Evolutionary conservation across 2,113 vertebrate genomes (phyloP), one percentile per base, ranked within the genome.

Genomic region (Pristiophorus japonicus): DNA sequence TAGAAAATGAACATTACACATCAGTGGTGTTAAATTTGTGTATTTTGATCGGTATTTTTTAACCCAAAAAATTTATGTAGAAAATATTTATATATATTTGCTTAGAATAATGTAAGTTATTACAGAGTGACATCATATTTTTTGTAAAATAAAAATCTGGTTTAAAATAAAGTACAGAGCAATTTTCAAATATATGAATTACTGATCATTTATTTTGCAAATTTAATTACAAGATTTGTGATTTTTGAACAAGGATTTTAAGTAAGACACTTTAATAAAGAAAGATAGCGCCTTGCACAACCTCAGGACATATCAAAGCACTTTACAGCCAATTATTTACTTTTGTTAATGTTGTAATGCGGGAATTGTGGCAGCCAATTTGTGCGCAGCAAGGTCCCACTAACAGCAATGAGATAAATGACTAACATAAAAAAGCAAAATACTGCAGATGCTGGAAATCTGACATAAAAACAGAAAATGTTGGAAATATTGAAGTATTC

Each of bases 1-100:
- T 96, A 88, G 97, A 96, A 98, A 97, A 96, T 99, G 96, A 97
- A 95, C 42, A 96, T 88, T 95, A 96, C 20, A 34, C 73, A 34
- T 67, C 63, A 65, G 2, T 70, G 38, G 38, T 51, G 24, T 42
- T 42, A 45, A 47, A 0, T 24, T 3, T 11, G 1, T 45, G 67
- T 45, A 42, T 92, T 65, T 93, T 65, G 30, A 65, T 45, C 62
- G 45, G n/a, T 20, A 66, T 45, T 42, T 66, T 90, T 90, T 16
- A 59, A 90, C 45, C 51, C 59, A 34, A 30, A 59, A 38, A 20
- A 18, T 11, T 59, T 30, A 59, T 59, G 51, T 34, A 4, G 51
- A 90, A 90, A 30, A 59, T 59, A 59, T 90, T 24, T 90, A 51
- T 90, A 34, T 14, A 16, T 24, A 94, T 10, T 90, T 66, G 7